Conservation (phyloP, 2,113 vertebrate species). For the Spheniscus mendiculus region DNA sequence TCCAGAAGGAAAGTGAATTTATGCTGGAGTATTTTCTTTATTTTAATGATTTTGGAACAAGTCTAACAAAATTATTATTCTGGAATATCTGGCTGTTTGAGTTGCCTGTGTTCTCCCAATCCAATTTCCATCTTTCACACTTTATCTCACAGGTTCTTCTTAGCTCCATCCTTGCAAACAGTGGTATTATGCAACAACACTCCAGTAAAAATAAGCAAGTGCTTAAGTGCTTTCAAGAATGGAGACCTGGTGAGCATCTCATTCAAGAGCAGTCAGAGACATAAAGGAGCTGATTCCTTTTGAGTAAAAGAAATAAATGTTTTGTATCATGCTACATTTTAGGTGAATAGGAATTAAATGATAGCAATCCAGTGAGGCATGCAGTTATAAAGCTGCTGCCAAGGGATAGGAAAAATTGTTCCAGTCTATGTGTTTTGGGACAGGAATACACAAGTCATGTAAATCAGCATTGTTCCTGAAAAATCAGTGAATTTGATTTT, state of each 20-base stretch:
- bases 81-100: background rate
- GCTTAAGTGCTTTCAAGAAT: constrained; percentile 26
- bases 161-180: background rate
- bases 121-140: background rate
- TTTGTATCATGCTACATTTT: background rate
- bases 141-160: background rate
- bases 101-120: background rate
- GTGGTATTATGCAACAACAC: background rate
- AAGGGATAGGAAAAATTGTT: background rate
- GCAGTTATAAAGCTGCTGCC: background rate
- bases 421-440: background rate
- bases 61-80: background rate
- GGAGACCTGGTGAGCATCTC: background rate
- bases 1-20: background rate
- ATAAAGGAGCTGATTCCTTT: background rate
- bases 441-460: background rate
- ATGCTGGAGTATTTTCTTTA: background rate
- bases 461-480: background rate
- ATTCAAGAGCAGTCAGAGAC: constrained; percentile 8
- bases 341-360: background rate
- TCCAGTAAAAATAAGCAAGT: constrained; percentile 17
- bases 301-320: background rate
- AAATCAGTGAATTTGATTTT: background rate
- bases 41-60: background rate
- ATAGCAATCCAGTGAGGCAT: background rate